Conservation (phyloP, 2,113 vertebrate genomes). For the Thinocorus orbignyianus region DNA sequence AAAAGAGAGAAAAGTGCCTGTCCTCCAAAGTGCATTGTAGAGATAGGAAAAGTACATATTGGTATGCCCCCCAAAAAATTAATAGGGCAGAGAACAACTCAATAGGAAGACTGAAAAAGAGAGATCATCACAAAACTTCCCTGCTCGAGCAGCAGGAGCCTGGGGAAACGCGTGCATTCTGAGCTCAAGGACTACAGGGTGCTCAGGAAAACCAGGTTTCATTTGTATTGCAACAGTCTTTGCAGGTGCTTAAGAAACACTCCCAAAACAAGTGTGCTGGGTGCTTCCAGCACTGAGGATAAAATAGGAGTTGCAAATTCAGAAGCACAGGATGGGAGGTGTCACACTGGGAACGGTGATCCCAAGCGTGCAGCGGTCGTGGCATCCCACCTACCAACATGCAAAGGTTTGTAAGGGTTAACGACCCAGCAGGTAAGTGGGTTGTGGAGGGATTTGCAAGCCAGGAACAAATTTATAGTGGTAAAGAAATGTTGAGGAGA, state of each 20-base stretch:
- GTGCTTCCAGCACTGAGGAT: neutral
- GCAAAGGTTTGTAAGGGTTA: neutral
- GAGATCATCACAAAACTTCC: neutral
- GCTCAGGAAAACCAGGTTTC: neutral
- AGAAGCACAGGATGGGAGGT: neutral
- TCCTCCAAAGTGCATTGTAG: neutral
- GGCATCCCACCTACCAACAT: neutral
- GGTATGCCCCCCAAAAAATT: neutral
- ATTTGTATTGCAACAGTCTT: neutral
- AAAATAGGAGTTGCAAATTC: neutral
- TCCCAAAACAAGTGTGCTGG: neutral
- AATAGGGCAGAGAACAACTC: neutral
- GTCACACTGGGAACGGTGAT: neutral
- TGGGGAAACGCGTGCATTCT: rapidly evolving
- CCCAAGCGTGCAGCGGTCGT: neutral
- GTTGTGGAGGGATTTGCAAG: neutral
- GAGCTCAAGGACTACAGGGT: neutral
- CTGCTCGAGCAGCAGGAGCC: neutral
- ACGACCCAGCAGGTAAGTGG: neutral
- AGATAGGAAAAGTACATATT: neutral
- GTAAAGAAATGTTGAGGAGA: neutral
- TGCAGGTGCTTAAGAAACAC: neutral
- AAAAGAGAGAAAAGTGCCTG: neutral
- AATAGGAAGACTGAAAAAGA: neutral
- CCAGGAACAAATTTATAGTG: neutral